Conservation (phyloP, 2,113 vertebrate species). For the Trachemys scripta region DNA sequence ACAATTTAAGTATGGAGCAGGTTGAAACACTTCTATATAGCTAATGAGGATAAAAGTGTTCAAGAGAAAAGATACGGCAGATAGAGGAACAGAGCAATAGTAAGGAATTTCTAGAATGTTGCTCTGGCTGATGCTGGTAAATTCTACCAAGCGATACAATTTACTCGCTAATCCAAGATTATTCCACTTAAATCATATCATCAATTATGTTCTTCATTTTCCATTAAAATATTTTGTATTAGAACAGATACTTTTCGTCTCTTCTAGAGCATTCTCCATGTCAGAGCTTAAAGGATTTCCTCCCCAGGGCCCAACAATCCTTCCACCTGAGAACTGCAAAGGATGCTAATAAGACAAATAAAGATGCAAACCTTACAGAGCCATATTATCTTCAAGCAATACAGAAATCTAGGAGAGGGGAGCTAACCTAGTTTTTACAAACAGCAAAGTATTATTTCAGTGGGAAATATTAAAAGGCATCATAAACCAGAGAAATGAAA, state of each 20-base stretch:
- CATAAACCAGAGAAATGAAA: not conserved
- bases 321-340: not conserved
- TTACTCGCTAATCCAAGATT: not conserved
- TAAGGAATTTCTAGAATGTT: not conserved
- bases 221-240: not conserved
- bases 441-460: not conserved
- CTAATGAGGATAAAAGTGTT: not conserved
- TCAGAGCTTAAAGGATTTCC: not conserved
- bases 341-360: not conserved
- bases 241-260: not conserved
- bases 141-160: not conserved
- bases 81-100: not conserved
- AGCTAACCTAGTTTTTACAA: not conserved
- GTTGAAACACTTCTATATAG: not conserved
- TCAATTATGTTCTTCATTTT: not conserved
- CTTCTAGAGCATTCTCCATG: not conserved
- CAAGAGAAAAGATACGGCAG: not conserved
- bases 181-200: not conserved
- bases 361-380: not conserved
- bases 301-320: not conserved
- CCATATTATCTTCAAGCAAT: rapidly evolving
- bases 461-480: constrained; percentile 7
- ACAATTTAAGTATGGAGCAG: not conserved
- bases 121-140: not conserved
- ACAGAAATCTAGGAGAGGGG: not conserved